These are phyloP conservation scores for Acropternis orthonyx DNA, from an alignment of 2,797 vertebrate genomes.

Conservation along the genomic window DNA sequence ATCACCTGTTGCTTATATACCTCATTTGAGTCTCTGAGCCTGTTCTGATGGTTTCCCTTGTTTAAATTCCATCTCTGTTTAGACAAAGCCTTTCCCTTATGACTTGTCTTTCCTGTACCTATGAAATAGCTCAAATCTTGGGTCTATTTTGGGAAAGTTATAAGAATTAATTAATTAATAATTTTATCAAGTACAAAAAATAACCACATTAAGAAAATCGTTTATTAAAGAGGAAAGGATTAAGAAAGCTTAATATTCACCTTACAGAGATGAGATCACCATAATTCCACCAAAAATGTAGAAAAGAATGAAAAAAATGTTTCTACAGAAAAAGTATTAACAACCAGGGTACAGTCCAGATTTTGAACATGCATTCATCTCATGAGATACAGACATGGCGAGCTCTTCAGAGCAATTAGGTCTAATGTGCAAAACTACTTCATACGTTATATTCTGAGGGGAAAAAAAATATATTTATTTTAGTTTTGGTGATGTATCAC, in stretches of 20 bases:
- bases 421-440: background rate
- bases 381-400: background rate
- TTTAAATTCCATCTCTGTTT: background rate
- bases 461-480: background rate
- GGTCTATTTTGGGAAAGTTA: background rate
- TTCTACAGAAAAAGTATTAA: background rate
- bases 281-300: background rate
- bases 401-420: background rate
- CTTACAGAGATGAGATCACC: background rate
- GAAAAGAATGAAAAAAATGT: background rate
- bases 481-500: background rate
- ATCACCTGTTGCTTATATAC: background rate
- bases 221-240: background rate
- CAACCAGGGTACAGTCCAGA: background rate
- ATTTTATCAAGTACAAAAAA: background rate
- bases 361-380: background rate
- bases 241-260: background rate
- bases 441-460: background rate
- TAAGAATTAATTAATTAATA: background rate
- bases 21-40: background rate
- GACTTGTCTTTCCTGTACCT: background rate
- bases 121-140: background rate
- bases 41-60: background rate
- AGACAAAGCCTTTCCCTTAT: background rate
- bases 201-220: background rate